A percentile compares a stretch with the other conserved stretches of the same genome.
Evolutionary conservation across 2,797 vertebrate genomes (phyloP).

Genomic region (Protosalanx chinensis): DNA sequence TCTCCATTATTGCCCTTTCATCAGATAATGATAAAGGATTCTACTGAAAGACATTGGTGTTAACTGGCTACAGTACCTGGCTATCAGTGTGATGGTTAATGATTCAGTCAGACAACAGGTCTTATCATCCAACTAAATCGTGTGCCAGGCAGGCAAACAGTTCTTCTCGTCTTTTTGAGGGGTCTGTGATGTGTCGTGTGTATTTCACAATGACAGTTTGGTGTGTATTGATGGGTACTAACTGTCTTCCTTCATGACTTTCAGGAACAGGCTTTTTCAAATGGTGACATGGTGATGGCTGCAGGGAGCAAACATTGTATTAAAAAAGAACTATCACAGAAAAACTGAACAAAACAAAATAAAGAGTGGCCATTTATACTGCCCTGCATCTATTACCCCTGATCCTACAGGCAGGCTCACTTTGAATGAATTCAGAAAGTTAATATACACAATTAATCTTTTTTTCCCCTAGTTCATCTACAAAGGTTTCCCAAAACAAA

Average conservation of each 20-base stretch:
- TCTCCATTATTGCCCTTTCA: slow-evolving; percentile 8
- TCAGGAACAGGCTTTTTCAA: slow-evolving; percentile 25
- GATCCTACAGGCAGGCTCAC: slow-evolving; percentile 49
- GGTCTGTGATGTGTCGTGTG: slow-evolving; percentile 6
- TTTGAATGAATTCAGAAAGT: background rate
- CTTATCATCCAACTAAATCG: slow-evolving; percentile 18
- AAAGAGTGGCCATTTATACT: slow-evolving; percentile 63
- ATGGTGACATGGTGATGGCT: slow-evolving; percentile 31
- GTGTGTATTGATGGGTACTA: background rate
- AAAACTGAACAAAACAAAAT: slow-evolving; percentile 56
- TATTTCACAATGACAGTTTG: background rate
- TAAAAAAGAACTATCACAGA: slow-evolving; percentile 38
- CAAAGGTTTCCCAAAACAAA: background rate
- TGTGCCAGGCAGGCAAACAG: slow-evolving; percentile 54
- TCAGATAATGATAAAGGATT: slow-evolving; percentile 24
- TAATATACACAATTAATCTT: background rate
- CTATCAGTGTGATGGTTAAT: background rate
- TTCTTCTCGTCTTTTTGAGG: slow-evolving; percentile 40
- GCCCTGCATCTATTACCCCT: slow-evolving; percentile 49
- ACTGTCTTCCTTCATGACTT: background rate
- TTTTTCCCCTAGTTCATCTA: background rate
- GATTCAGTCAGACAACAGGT: slow-evolving; percentile 43
- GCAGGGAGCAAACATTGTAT: slow-evolving; percentile 11
- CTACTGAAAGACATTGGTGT: slow-evolving; percentile 7
- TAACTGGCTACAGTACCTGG: slow-evolving; percentile 7